Base-by-base conservation (phyloP, 2,113 vertebrate species). In the Chionis minor region DNA sequence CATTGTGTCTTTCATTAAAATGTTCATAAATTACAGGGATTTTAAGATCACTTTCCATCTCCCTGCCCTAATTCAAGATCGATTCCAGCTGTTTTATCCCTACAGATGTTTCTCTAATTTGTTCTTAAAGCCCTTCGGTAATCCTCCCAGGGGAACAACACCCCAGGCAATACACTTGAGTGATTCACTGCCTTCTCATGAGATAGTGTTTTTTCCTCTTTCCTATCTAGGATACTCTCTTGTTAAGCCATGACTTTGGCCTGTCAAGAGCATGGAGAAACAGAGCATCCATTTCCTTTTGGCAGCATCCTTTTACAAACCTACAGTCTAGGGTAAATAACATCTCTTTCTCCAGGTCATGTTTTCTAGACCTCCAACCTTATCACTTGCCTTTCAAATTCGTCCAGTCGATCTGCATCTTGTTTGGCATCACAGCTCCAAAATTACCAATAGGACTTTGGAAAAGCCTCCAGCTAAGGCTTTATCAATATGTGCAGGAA, bases 81-180 rank as follows among this genome's bases (percentile, higher is more conserved):
- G 1, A 62, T 95, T 95, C 55, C 75, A 91, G 42, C 24, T 81
- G 51, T 2, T 73, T 81, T 78, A 91, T 42, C 28, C 38, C 22
- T 92, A n/a, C 20, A 95, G 30, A 51, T 67, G 12, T 81, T 88
- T 83, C 55, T 92, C 55, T 86, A 74, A 94, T 86, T 86, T 74
- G 14, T 45, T 70, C 49, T 86, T 93, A 70, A 95, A 94, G 22
- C 81, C 32, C 6, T 93, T 15, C 17, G 44, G 35, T 69, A 88
- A 65, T 66, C 24, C 23, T 70, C 58, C 33, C 42, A 67, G 66
- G 17, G 35, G 23, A 90, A 17, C 26, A 90, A 32, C 14, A 81
- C 20, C 56, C 38, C 72, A 80, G 27, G 65, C 13, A 81, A 33
- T 13, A 10, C 15, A 23, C 28, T 45, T 2, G 1, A 83, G 45